These are phyloP conservation scores for Rhorus exstirpatorius DNA, from an alignment of 2,888 invertebrate species.

Conservation along the genomic window DNA sequence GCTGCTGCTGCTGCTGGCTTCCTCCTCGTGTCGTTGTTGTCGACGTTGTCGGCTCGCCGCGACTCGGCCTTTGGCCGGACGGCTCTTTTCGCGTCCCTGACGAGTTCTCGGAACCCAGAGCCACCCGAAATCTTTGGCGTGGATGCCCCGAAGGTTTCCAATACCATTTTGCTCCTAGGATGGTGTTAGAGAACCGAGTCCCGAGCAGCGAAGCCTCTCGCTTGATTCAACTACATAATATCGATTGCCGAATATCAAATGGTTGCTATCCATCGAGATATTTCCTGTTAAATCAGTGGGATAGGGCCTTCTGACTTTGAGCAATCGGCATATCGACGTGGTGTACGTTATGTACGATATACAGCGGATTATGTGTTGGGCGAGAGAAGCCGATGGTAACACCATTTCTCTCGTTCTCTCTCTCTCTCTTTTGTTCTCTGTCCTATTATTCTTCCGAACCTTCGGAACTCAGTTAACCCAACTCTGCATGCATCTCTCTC, in stretches of 20 bases:
- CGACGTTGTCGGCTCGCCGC: constrained; percentile 37
- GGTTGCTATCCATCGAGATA: background rate
- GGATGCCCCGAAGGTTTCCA: constrained; percentile 25
- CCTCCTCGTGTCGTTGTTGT: constrained; percentile 26
- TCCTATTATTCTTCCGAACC: constrained; percentile 17
- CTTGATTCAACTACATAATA: background rate
- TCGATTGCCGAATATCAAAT: background rate
- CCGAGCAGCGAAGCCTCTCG: background rate
- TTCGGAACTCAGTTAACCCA: no score
- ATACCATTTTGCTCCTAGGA: constrained; percentile 44
- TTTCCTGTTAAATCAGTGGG: background rate
- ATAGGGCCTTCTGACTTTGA: constrained; percentile 18
- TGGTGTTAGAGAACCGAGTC: constrained; percentile 30
- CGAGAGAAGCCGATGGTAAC: background rate
- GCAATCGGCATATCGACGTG: background rate
- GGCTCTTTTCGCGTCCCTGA: constrained; percentile 66
- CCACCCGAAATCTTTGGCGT: constrained; percentile 61
- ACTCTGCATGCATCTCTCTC: no score
- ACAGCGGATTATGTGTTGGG: constrained; percentile 19
- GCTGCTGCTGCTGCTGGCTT: constrained; percentile 28
- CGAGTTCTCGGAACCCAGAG: constrained; percentile 71
- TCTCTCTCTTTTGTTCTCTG: background rate
- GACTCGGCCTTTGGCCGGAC: constrained; percentile 58
- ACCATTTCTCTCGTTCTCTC: background rate
- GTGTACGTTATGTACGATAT: background rate